phyloP scores from a whole-genome alignment of 2,888 invertebrate species.

The Apoderus coryli region DNA sequence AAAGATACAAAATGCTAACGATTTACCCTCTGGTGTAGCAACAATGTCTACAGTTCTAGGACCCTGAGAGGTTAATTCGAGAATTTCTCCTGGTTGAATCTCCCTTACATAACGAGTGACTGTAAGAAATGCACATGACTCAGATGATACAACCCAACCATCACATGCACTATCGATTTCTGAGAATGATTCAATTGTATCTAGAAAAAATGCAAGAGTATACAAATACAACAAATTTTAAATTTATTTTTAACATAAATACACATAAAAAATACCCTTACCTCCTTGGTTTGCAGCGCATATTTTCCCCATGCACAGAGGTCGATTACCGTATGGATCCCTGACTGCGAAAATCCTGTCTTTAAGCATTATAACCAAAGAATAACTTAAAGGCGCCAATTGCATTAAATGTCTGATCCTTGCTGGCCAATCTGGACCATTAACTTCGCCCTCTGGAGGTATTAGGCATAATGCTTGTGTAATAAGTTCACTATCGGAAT shows the following conservation, averaged over 20 bases:
- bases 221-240: too few relatives aligned
- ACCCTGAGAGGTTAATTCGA: constrained; percentile 77
- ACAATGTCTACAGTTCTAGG: constrained; percentile 76
- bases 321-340: constrained; percentile 96
- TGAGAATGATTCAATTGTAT: too few relatives aligned
- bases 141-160: constrained; percentile 94
- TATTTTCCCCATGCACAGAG: constrained; percentile 88
- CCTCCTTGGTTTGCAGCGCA: constrained; percentile 27
- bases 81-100: constrained; percentile 85
- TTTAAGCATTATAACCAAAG: constrained; percentile 83
- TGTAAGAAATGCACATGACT: constrained; percentile 90
- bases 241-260: too few relatives aligned
- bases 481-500: constrained; percentile 93
- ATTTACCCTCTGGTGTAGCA: constrained; percentile 59
- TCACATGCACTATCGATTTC: constrained; percentile 34
- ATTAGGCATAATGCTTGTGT: constrained; percentile 90
- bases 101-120: constrained; percentile 76
- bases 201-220: constrained; percentile 2
- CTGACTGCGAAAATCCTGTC: constrained; percentile 90
- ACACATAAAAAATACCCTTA: too few relatives aligned
- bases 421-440: constrained; percentile 87
- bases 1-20: constrained; percentile 93
- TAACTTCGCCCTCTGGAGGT: constrained; percentile 72
- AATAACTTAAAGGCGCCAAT: constrained; percentile 87
- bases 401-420: constrained; percentile 88